Conservation (phyloP, 1,140 invertebrate genomes). For the Cepaea nemoralis region DNA sequence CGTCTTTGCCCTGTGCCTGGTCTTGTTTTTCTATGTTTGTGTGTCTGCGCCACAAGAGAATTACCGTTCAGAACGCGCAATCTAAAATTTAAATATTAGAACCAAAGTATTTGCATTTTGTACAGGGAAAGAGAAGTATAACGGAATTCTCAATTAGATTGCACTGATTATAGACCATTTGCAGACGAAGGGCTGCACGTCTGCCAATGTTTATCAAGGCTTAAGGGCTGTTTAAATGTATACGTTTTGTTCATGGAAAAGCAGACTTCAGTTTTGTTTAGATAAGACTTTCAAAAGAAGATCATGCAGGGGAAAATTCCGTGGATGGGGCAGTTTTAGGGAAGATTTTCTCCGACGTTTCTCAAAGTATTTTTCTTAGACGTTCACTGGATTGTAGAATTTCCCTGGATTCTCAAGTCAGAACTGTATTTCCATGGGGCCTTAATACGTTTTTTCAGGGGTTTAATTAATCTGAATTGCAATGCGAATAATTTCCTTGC, state of each 20-base stretch:
- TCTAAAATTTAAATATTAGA: not conserved
- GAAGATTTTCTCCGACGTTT: not conserved
- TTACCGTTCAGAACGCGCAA: not conserved
- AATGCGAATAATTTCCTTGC: too few relatives aligned
- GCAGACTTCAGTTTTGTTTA: not conserved
- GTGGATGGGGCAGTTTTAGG: not conserved
- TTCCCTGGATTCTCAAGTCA: too few relatives aligned
- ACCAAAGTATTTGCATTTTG: not conserved
- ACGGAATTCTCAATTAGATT: not conserved
- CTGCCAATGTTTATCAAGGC: not conserved
- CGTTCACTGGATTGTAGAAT: too few relatives aligned
- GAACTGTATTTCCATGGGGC: too few relatives aligned
- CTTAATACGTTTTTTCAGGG: too few relatives aligned
- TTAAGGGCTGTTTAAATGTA: conserved; percentile 1
- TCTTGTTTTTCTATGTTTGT: too few relatives aligned
- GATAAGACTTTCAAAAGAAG: not conserved
- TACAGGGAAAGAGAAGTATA: not conserved
- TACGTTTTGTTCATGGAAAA: not conserved
- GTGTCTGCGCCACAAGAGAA: not conserved
- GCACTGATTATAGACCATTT: not conserved
- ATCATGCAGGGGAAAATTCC: not conserved
- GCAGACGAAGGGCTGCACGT: not conserved
- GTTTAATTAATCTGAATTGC: too few relatives aligned
- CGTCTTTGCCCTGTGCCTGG: too few relatives aligned
- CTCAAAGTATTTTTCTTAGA: too few relatives aligned